These are phyloP conservation scores for Equus przewalskii DNA, from an alignment of 2,113 vertebrate species.

Conservation along the genomic window DNA sequence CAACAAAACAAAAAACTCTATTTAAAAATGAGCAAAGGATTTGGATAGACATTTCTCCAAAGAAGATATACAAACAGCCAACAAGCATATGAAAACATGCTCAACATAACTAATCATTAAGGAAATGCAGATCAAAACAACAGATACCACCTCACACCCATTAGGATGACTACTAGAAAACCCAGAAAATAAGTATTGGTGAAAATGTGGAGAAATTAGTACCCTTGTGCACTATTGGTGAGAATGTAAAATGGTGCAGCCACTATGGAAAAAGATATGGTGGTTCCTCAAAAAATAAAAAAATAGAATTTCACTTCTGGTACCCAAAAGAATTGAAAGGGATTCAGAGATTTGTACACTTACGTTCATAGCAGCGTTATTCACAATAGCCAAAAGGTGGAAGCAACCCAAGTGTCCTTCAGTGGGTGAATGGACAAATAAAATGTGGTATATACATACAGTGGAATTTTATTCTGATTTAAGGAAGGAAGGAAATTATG, in stretches of 20 bases:
- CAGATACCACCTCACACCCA: background rate
- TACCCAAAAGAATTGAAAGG: background rate
- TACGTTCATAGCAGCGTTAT: background rate
- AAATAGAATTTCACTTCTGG: background rate
- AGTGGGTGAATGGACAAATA: background rate
- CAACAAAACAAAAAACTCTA: background rate
- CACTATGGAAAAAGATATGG: background rate
- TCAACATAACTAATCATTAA: background rate
- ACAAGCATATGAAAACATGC: background rate
- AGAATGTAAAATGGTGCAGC: background rate
- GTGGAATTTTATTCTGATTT: background rate
- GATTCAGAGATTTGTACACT: background rate
- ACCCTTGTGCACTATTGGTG: background rate
- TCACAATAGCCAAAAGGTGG: background rate
- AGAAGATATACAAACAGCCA: background rate
- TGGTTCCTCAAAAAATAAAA: background rate
- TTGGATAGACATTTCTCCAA: background rate
- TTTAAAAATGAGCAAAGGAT: background rate
- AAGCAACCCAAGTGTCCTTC: background rate
- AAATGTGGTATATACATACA: background rate
- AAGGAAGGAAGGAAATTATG: background rate
- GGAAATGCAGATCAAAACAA: background rate
- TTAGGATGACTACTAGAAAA: background rate
- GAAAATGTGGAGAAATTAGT: background rate
- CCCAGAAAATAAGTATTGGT: background rate